These are phyloP conservation scores for Notiomystis cincta DNA, from an alignment of 2,113 vertebrate genomes.

Conservation along the genomic window DNA sequence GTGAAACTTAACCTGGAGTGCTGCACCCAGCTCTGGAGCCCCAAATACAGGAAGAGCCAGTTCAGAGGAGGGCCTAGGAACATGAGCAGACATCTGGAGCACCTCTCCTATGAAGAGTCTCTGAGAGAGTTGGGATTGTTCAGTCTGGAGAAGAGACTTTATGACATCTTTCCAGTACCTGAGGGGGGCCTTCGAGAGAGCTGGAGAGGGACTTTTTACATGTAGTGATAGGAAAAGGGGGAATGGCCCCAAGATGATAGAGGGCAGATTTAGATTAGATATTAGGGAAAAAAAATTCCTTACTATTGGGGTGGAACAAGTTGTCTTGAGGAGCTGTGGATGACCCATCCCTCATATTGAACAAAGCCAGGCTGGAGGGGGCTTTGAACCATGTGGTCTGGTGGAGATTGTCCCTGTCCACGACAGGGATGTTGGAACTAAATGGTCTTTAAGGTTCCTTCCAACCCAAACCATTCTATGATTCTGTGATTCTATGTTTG, in stretches of 20 bases:
- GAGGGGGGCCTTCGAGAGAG: background rate
- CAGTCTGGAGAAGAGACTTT: background rate
- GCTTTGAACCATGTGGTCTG: background rate
- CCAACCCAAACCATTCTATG: background rate
- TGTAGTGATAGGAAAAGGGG: background rate
- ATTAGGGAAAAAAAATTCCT: background rate
- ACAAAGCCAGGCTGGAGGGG: background rate
- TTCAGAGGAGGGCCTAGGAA: background rate
- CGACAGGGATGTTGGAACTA: background rate
- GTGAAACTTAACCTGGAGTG: background rate
- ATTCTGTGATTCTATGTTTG: background rate
- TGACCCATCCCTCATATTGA: background rate
- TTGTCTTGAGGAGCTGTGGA: background rate
- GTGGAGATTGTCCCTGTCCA: background rate
- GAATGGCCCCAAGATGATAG: background rate
- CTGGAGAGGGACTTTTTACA: background rate
- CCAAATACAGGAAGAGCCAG: rapidly evolving
- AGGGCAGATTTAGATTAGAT: background rate
- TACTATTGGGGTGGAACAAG: background rate
- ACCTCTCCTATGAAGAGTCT: background rate
- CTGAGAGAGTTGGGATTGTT: background rate
- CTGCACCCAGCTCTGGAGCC: background rate
- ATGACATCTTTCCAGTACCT: background rate
- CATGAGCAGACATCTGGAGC: background rate
- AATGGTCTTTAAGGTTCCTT: background rate